Base-by-base conservation (phyloP, 2,888 invertebrate species). In the Hanleya hanleyi region DNA sequence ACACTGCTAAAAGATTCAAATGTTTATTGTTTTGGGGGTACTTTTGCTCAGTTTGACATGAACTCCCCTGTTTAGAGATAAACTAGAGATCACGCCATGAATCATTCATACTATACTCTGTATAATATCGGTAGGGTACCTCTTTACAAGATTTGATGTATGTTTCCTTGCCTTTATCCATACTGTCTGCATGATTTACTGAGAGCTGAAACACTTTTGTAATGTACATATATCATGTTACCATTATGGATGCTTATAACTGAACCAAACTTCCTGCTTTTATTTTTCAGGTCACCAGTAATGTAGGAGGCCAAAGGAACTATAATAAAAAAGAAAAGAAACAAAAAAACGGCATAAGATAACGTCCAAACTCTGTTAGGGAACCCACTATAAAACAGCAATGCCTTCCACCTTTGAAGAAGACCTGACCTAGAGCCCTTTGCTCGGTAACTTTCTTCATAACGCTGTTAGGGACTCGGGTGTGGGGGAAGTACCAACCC, bases 341-440 rank as follows among this genome's bases (percentile, higher is more conserved):
- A 41, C 41, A 57, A 29, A 29, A 29, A n/a, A 29, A 22, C 57
- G 29, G 32, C 57, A 29, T 57, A 18, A 57, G 1, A 1, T n/a
- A n/a, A n/a, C n/a, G 15, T 29, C 26, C 9, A 15, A 29, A 32
- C 57, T 57, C 57, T 57, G 32, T 26, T 22, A 29, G 32, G 29
- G 57, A 57, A 12, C 22, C 15, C 32, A 57, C 12, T 15, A 29
- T 57, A 29, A 29, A 12, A 29, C 57, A 57, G 29, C 22, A 22
- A 57, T 57, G 57, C 12, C 57, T 15, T 57, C 57, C 29, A 57
- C 57, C 2, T 57, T 57, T 57, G 57, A 57, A 57, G 57, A 57
- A 57, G 57, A 57, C 29, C 57, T 57, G 32, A 57, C 57, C 26
- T 57, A 57, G 26, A 32, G 12, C 57, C 47, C 18, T 1, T n/a